A percentile compares a stretch with the other conserved stretches of the same genome.
Evolutionary conservation across 2,888 invertebrate genomes (phyloP).

Genomic region (Timandra comae): DNA sequence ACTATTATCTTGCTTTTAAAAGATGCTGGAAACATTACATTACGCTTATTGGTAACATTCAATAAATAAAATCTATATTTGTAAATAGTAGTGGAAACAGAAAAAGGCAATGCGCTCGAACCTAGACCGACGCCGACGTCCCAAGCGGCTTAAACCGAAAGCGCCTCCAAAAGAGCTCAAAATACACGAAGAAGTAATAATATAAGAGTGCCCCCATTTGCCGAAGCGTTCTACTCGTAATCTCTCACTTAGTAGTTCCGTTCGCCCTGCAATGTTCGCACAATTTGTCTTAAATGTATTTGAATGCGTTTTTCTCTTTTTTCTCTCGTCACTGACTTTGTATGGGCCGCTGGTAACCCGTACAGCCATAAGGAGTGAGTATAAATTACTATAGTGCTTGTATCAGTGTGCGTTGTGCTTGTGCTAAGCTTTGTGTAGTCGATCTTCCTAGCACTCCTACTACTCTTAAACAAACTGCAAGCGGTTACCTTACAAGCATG

Average conservation of each 20-base stretch:
- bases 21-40: too few species aligned
- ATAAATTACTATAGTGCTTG: constrained; percentile 79
- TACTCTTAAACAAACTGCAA: constrained; percentile 66
- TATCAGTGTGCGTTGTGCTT: constrained; percentile 73
- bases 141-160: constrained; percentile 65
- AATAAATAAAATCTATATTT: too few species aligned
- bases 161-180: constrained; percentile 66
- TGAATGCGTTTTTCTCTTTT: constrained; percentile 79
- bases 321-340: constrained; percentile 81
- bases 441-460: constrained; percentile 64
- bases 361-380: constrained; percentile 83
- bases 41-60: too few species aligned
- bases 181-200: constrained; percentile 69
- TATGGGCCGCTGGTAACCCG: constrained; percentile 82
- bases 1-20: too few species aligned
- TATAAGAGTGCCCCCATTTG: constrained; percentile 62
- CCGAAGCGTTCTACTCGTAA: constrained; percentile 75
- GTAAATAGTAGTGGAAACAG: constrained; percentile 44
- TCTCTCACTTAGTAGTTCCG: constrained; percentile 77
- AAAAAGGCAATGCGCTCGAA: constrained; percentile 64
- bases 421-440: constrained; percentile 68
- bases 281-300: constrained; percentile 77
- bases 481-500: constrained; percentile 58
- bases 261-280: constrained; percentile 78
- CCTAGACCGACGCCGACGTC: constrained; percentile 48